Evolutionary conservation across 2,888 invertebrate genomes (phyloP).

Genomic region (Agrilus cyanescens): DNA sequence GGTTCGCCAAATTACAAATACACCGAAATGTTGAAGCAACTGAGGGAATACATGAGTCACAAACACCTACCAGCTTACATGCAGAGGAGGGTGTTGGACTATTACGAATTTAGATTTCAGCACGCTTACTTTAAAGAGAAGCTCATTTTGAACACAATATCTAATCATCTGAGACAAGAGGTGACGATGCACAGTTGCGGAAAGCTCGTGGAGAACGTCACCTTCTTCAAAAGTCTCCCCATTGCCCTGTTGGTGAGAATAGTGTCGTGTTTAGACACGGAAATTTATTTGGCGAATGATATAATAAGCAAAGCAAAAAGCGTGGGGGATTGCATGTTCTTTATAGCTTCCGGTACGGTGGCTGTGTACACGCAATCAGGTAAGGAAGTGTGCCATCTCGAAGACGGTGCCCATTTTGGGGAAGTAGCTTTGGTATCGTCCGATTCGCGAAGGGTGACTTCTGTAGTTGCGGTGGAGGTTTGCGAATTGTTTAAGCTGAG

Average conservation of each 20-base stretch:
- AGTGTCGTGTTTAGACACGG: slow-evolving; percentile 37
- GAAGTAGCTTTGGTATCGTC: slow-evolving; percentile 36
- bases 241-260: slow-evolving; percentile 37
- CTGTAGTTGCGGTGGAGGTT: slow-evolving; percentile 33
- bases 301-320: slow-evolving; percentile 40
- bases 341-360: slow-evolving; percentile 44
- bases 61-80: slow-evolving; percentile 44
- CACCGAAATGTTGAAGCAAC: slow-evolving; percentile 42
- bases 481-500: slow-evolving; percentile 35
- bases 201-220: slow-evolving; percentile 42
- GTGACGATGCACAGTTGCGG: slow-evolving; percentile 42
- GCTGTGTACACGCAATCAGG: slow-evolving; percentile 41
- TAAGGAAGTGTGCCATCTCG: slow-evolving; percentile 38
- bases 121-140: slow-evolving; percentile 46
- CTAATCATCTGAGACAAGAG: slow-evolving; percentile 39
- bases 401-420: slow-evolving; percentile 46
- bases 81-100: slow-evolving; percentile 41
- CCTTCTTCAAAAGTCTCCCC: slow-evolving; percentile 42
- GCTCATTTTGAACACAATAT: slow-evolving; percentile 40
- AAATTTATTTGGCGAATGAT: slow-evolving; percentile 42
- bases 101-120: slow-evolving; percentile 47
- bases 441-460: slow-evolving; percentile 29
- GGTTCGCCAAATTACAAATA: slow-evolving; percentile 37
- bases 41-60: slow-evolving; percentile 45
- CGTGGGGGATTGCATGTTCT: slow-evolving; percentile 44